phyloP scores from a whole-genome alignment of 2,797 vertebrate species.

The Sebastes baramenuke region DNA sequence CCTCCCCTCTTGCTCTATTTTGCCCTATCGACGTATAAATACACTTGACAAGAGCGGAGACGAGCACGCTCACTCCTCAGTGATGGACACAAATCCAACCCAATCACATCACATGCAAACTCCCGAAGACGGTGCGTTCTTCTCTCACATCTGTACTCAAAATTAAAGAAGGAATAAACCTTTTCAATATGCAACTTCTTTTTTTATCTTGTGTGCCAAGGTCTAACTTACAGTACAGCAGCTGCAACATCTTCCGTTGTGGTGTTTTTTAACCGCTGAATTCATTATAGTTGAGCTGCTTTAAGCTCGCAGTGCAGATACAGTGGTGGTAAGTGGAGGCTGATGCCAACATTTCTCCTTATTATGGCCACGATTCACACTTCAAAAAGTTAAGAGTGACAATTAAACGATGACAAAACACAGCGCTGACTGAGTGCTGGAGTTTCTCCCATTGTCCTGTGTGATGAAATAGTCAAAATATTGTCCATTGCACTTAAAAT shows the following conservation, averaged over 20 bases:
- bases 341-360: conserved; percentile 25
- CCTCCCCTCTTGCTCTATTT: conserved; percentile 53
- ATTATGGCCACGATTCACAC: neutral
- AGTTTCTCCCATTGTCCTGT: neutral
- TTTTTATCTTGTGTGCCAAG: conserved; percentile 46
- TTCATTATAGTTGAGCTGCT: conserved; percentile 63
- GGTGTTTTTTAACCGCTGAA: conserved; percentile 58
- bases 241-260: conserved; percentile 44
- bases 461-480: neutral
- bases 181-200: conserved; percentile 46
- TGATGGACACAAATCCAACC: conserved; percentile 82
- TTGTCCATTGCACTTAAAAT: neutral
- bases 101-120: conserved; percentile 75
- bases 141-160: conserved; percentile 26
- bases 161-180: conserved; percentile 60
- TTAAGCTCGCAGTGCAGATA: conserved; percentile 61
- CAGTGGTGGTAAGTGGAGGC: neutral
- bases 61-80: conserved; percentile 14
- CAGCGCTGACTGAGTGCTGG: neutral
- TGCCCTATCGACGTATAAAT: conserved; percentile 71
- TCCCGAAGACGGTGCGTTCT: conserved; percentile 3
- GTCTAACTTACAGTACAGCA: conserved; percentile 46
- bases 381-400: conserved; percentile 25
- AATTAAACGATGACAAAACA: neutral
- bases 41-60: conserved; percentile 68